Conservation (phyloP, 2,797 vertebrate species). For the Gymnodraco acuticeps region DNA sequence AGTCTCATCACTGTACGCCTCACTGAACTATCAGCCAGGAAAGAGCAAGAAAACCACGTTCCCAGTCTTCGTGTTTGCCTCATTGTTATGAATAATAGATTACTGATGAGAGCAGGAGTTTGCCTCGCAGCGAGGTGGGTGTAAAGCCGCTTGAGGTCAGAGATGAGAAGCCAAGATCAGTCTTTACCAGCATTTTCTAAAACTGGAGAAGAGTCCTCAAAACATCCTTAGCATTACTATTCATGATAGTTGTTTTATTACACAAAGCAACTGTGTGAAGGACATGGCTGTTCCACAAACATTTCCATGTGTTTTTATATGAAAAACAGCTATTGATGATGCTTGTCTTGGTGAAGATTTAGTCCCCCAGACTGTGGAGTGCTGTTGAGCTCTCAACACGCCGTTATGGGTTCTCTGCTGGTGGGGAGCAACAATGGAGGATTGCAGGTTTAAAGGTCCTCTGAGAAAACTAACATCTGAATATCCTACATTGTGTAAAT, state of each 20-base stretch:
- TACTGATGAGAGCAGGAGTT: slow-evolving; percentile 76
- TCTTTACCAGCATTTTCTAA: slow-evolving; percentile 40
- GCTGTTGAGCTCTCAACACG: slow-evolving; percentile 19
- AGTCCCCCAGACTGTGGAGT: slow-evolving; percentile 13
- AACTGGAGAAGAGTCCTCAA: slow-evolving; percentile 50
- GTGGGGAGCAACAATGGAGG: slow-evolving; percentile 7
- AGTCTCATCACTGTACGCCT: no score
- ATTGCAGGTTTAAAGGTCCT: slow-evolving; percentile 42
- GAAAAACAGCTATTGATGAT: slow-evolving; percentile 31
- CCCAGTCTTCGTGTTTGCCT: slow-evolving; percentile 75
- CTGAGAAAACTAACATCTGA: slow-evolving; percentile 32
- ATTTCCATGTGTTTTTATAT: slow-evolving; percentile 43
- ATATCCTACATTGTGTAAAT: slow-evolving; percentile 31
- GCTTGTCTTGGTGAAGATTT: slow-evolving; percentile 37
- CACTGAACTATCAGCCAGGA: no score
- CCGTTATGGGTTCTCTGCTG: slow-evolving; percentile 14
- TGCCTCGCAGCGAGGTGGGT: slow-evolving; percentile 68
- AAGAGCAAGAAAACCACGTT: neutral
- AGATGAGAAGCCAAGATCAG: slow-evolving; percentile 46
- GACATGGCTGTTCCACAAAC: slow-evolving; percentile 38
- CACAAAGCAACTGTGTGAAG: slow-evolving; percentile 47
- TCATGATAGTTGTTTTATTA: slow-evolving; percentile 54
- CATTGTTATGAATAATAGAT: slow-evolving; percentile 84
- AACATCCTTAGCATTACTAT: slow-evolving; percentile 46
- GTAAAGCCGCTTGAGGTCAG: slow-evolving; percentile 72